Conservation (phyloP, 2,113 vertebrate genomes). For the Suricata suricatta region DNA sequence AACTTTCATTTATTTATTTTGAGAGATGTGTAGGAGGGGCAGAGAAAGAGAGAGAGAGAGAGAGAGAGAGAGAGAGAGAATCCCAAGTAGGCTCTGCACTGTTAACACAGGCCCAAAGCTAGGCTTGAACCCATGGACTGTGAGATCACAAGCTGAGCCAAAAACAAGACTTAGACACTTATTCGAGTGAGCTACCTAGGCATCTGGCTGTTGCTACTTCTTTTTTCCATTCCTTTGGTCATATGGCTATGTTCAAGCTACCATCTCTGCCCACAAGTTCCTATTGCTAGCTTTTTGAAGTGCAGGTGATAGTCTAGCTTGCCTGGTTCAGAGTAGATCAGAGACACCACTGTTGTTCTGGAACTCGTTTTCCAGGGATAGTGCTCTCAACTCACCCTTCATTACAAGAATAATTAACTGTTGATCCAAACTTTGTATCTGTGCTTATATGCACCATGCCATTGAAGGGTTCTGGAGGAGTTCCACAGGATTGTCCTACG, state of each 20-base stretch:
- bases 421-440: not conserved
- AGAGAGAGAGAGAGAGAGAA: no score
- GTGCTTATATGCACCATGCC: not conserved
- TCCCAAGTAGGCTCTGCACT: no score
- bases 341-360: not conserved
- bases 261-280: not conserved
- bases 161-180: no score
- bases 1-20: no score
- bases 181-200: no score
- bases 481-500: slow-evolving; percentile 41
- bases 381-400: not conserved
- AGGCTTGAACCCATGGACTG: no score
- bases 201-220: no score
- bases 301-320: not conserved
- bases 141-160: no score
- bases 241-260: not conserved
- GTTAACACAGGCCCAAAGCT: no score
- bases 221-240: not conserved
- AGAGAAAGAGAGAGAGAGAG: no score
- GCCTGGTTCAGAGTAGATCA: not conserved
- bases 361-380: not conserved
- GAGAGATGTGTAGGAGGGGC: no score
- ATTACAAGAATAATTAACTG: not conserved
- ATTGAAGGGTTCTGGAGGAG: not conserved
- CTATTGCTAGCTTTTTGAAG: not conserved